phyloP scores from a whole-genome alignment of 2,888 invertebrate species.

The Diarsia rubi region DNA sequence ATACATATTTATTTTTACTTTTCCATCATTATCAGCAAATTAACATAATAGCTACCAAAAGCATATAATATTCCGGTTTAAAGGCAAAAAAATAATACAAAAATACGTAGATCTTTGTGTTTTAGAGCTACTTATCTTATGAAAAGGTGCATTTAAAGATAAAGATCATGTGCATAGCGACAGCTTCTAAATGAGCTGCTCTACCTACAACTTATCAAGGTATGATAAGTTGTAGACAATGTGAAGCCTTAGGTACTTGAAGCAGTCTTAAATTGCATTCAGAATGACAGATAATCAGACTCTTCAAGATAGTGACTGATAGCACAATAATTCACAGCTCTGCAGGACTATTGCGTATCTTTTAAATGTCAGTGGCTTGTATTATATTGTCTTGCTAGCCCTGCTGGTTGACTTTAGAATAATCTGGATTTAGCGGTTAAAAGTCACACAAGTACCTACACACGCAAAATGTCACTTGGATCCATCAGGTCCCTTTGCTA shows the following conservation, averaged over 20 bases:
- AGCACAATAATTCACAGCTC: neutral
- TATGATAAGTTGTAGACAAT: conserved; percentile 1
- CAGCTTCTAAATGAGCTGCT: neutral
- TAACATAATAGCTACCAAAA: neutral
- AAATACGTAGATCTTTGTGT: neutral
- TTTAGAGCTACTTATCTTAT: neutral
- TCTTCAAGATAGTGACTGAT: conserved; percentile 6
- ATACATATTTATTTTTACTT: neutral
- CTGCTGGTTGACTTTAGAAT: neutral
- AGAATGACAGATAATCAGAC: neutral
- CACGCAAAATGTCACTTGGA: no score
- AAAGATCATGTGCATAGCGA: neutral
- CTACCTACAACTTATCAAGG: neutral
- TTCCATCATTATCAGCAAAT: neutral
- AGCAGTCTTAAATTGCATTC: neutral
- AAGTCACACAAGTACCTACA: no score
- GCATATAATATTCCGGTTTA: neutral
- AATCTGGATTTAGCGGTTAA: conserved; percentile 11
- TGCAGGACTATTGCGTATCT: no score
- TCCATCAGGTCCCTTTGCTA: no score
- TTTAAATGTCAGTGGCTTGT: no score
- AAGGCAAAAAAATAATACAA: neutral
- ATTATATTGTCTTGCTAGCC: no score
- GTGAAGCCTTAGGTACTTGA: neutral
- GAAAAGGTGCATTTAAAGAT: neutral